Evolutionary conservation across 2,797 vertebrate species (phyloP).

Genomic region (Ctenopoma kingsleyae): DNA sequence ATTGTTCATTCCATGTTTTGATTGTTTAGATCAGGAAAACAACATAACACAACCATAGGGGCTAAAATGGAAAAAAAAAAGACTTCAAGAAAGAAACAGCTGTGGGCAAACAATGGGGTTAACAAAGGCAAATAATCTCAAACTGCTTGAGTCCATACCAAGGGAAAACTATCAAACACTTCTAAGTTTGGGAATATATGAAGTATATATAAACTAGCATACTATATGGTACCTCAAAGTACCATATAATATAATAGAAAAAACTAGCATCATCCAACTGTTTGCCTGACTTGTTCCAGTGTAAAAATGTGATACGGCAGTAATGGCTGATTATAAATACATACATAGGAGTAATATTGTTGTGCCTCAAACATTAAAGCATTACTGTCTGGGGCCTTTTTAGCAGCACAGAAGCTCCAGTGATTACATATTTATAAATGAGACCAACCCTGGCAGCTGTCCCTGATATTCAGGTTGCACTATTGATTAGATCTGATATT

Average conservation of each 20-base stretch:
- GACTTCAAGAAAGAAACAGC: slow-evolving; percentile 8
- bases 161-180: too few relatives aligned
- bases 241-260: slow-evolving; percentile 16
- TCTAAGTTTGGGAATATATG: background rate
- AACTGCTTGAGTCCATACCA: background rate
- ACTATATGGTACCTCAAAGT: background rate
- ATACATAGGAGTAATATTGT: slow-evolving; percentile 3
- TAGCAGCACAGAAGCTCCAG: slow-evolving; percentile 30
- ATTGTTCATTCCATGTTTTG: background rate
- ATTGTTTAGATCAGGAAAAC: background rate
- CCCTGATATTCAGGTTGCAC: slow-evolving; percentile 31
- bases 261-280: background rate
- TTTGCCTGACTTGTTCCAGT: background rate
- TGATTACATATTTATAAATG: slow-evolving; percentile 61
- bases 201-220: background rate
- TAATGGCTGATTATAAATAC: slow-evolving; percentile 12
- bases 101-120: slow-evolving; percentile 2
- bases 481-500: slow-evolving; percentile 18
- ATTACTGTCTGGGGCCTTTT: slow-evolving; percentile 13
- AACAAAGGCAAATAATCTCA: slow-evolving; percentile 21
- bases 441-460: slow-evolving; percentile 35
- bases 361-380: slow-evolving; percentile 5
- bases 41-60: background rate
- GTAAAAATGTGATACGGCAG: slow-evolving; percentile 7
- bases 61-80: background rate